Evolutionary conservation across 2,888 invertebrate genomes (phyloP).

Genomic region (Philonicus albiceps): DNA sequence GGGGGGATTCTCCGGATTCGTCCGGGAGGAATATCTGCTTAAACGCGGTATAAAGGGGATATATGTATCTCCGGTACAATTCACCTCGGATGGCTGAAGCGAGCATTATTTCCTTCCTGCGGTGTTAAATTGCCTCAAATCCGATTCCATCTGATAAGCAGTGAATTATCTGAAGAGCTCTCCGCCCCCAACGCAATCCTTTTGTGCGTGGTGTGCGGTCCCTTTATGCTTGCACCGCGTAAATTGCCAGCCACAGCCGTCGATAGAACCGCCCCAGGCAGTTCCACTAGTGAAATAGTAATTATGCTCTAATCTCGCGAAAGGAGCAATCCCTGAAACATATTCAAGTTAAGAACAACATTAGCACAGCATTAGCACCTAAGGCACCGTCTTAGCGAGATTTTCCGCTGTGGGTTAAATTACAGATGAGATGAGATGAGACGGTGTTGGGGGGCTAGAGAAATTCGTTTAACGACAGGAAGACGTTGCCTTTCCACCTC

Average conservation of each 20-base stretch:
- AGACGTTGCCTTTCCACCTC: background rate
- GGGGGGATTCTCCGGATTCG: no score
- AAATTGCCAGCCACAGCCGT: constrained; percentile 17
- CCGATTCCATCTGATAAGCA: constrained; percentile 25
- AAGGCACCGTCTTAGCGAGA: background rate
- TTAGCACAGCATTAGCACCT: constrained; percentile 25
- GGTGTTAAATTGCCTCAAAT: constrained; percentile 21
- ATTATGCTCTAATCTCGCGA: constrained; percentile 23
- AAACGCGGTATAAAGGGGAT: constrained; percentile 8
- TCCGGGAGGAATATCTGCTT: background rate
- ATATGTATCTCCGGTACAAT: background rate
- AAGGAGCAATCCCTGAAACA: constrained; percentile 26
- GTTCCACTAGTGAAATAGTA: constrained; percentile 17
- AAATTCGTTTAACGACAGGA: background rate
- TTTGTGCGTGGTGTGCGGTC: constrained; percentile 16
- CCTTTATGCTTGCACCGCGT: background rate
- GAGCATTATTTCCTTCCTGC: constrained; percentile 5
- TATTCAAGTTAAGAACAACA: constrained; percentile 24
- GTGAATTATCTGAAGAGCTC: constrained; percentile 8
- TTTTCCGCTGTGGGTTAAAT: background rate
- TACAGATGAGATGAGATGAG: background rate
- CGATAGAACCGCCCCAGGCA: background rate
- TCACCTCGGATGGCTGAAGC: background rate
- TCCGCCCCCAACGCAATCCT: constrained; percentile 1
- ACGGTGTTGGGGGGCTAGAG: background rate